These are phyloP conservation scores for Vesta saturnalis DNA, from an alignment of 2,888 invertebrate species.

Conservation along the genomic window DNA sequence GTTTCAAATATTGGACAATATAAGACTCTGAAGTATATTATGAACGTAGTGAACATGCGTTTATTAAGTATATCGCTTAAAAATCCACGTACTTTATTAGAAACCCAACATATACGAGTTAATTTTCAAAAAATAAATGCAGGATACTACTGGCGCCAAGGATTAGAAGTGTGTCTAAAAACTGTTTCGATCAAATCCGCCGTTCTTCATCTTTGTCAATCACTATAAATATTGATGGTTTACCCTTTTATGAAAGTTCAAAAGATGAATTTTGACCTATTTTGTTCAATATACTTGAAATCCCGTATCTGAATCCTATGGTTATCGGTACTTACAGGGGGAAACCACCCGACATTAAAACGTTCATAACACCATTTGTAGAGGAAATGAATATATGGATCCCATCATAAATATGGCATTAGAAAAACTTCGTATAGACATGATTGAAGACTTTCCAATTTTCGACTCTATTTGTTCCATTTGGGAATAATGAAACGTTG, in stretches of 20 bases:
- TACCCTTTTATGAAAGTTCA: neutral
- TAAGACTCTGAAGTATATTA: neutral
- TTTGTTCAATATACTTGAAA: slow-evolving; percentile 5
- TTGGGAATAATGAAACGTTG: slow-evolving; percentile 35
- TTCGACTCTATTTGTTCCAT: slow-evolving; percentile 38
- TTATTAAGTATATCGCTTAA: neutral
- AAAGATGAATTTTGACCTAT: neutral
- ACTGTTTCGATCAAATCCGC: neutral
- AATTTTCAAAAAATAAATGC: neutral
- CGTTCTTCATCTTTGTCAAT: neutral
- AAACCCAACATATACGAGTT: neutral
- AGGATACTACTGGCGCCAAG: neutral
- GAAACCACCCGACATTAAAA: neutral
- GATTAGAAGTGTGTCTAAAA: neutral
- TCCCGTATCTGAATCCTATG: neutral
- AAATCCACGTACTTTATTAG: neutral
- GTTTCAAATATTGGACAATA: neutral
- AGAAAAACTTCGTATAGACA: slow-evolving; percentile 35
- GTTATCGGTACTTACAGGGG: neutral
- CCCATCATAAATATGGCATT: neutral
- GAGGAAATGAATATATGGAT: neutral
- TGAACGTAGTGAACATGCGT: neutral
- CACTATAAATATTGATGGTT: neutral
- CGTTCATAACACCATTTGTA: neutral
- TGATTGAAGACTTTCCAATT: slow-evolving; percentile 37